Evolutionary conservation across 2,888 invertebrate species (phyloP).

Genomic region (Tetragnatha montana): DNA sequence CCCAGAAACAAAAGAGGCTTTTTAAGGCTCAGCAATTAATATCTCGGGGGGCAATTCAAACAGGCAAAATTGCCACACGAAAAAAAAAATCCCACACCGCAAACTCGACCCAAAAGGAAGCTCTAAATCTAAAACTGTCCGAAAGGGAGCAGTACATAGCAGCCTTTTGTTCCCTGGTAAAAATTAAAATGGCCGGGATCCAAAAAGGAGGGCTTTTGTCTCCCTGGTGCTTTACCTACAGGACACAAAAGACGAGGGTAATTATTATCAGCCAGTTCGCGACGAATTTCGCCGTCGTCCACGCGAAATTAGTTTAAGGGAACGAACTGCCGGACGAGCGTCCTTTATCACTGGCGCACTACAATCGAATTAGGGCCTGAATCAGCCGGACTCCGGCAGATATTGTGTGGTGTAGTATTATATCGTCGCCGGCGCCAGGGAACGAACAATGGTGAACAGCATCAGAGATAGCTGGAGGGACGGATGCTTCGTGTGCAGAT

Average conservation of each 20-base stretch:
- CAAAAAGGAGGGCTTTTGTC: slow-evolving; percentile 42
- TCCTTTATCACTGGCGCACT: slow-evolving; percentile 59
- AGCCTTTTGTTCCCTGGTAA: slow-evolving; percentile 28
- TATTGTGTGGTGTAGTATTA: slow-evolving; percentile 2
- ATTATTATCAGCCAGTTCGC: slow-evolving; percentile 27
- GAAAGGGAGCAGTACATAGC: neutral
- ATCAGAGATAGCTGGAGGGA: neutral
- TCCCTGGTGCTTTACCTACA: neutral
- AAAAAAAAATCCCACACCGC: neutral
- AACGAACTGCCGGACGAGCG: slow-evolving; percentile 33
- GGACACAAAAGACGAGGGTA: neutral
- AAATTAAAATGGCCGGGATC: slow-evolving; percentile 45
- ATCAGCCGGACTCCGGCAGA: slow-evolving; percentile 30
- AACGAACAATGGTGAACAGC: neutral
- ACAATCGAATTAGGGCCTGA: slow-evolving; percentile 24
- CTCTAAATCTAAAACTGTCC: neutral
- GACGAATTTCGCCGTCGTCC: slow-evolving; percentile 32
- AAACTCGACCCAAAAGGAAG: neutral
- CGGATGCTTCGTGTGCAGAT: neutral
- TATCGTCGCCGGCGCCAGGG: slow-evolving; percentile 9
- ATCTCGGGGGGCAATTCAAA: too few species aligned
- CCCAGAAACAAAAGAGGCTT: too few species aligned
- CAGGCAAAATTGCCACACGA: neutral
- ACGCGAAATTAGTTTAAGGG: slow-evolving; percentile 58
- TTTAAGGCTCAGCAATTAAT: too few species aligned